A percentile compares a stretch with the other conserved stretches of the same genome.
Evolutionary conservation across 2,888 invertebrate species (phyloP).

Genomic region (Acanthoscelides obtectus): DNA sequence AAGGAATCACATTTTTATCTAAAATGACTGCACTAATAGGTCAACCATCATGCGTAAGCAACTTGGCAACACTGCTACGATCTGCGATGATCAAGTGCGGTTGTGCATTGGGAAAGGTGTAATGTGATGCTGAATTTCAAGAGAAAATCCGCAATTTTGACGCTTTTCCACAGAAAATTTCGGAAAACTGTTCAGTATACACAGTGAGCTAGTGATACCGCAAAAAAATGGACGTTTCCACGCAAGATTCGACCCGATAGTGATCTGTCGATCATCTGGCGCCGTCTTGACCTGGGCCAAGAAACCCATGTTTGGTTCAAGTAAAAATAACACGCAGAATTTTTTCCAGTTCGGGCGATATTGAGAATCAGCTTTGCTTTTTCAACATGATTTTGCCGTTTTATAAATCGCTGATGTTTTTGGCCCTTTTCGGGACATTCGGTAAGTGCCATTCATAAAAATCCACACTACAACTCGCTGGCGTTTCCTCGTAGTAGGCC

Average conservation of each 20-base stretch:
- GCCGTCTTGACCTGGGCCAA: slow-evolving; percentile 37
- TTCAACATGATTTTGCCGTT: slow-evolving; percentile 7
- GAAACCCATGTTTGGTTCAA: slow-evolving; percentile 33
- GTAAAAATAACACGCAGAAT: slow-evolving; percentile 28
- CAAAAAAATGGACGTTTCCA: slow-evolving; percentile 4
- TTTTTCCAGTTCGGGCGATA: slow-evolving; percentile 12
- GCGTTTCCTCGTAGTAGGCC: background rate
- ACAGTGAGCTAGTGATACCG: slow-evolving; percentile 5
- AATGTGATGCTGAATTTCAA: slow-evolving; percentile 12
- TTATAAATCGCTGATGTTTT: background rate
- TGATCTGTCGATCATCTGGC: slow-evolving; percentile 19
- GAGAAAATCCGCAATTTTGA: slow-evolving; percentile 11
- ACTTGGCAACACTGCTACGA: background rate
- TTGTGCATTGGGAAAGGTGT: slow-evolving; percentile 7
- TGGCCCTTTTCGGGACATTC: background rate
- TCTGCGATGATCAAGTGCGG: background rate
- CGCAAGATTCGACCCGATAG: slow-evolving; percentile 1
- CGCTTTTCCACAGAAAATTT: slow-evolving; percentile 7
- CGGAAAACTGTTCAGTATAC: slow-evolving; percentile 7
- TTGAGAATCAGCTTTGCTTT: background rate
- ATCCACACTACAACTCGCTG: slow-evolving; percentile 1
- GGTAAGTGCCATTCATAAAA: background rate
- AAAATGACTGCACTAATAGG: background rate
- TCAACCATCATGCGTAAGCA: background rate
- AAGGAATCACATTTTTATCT: too few relatives aligned